Evolutionary conservation across 2,888 invertebrate species (phyloP).

Genomic region (Napeogenes sylphis): DNA sequence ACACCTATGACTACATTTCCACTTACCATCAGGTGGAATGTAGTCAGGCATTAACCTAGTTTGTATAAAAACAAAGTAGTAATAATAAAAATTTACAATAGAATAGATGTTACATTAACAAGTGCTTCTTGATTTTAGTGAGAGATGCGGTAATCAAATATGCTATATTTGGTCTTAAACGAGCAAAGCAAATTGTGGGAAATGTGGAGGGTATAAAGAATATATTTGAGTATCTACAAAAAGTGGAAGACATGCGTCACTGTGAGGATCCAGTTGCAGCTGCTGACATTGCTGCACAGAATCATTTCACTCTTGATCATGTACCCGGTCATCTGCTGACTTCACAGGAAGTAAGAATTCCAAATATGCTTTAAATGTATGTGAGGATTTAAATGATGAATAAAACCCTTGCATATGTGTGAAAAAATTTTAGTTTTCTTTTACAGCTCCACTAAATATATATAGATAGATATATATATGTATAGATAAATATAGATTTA

Average conservation of each 20-base stretch:
- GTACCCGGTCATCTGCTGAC: slow-evolving; percentile 83
- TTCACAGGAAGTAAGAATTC: slow-evolving; percentile 75
- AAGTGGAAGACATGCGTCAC: slow-evolving; percentile 69
- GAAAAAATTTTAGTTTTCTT: neutral
- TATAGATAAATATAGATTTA: neutral
- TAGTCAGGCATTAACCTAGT: too few species aligned
- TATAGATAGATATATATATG: neutral
- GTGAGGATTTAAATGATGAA: neutral
- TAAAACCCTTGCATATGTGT: neutral
- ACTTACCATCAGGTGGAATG: too few species aligned
- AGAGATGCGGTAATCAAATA: slow-evolving; percentile 70
- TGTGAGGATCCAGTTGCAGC: slow-evolving; percentile 74
- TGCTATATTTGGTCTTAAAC: slow-evolving; percentile 72
- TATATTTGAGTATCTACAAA: slow-evolving; percentile 66
- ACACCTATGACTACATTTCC: too few species aligned
- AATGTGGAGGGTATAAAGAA: slow-evolving; percentile 57
- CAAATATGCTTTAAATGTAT: neutral
- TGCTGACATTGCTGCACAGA: slow-evolving; percentile 64
- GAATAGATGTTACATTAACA: too few species aligned
- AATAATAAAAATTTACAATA: too few species aligned
- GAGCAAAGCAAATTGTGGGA: slow-evolving; percentile 62
- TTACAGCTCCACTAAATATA: neutral
- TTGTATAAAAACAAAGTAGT: too few species aligned
- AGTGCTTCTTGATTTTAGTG: slow-evolving; percentile 36
- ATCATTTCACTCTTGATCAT: slow-evolving; percentile 80